Percentiles rank a stretch among this genome's conserved stretches.
Evolutionary conservation across 2,888 invertebrate genomes (phyloP).

Genomic region (Glaucopsyche alexis): DNA sequence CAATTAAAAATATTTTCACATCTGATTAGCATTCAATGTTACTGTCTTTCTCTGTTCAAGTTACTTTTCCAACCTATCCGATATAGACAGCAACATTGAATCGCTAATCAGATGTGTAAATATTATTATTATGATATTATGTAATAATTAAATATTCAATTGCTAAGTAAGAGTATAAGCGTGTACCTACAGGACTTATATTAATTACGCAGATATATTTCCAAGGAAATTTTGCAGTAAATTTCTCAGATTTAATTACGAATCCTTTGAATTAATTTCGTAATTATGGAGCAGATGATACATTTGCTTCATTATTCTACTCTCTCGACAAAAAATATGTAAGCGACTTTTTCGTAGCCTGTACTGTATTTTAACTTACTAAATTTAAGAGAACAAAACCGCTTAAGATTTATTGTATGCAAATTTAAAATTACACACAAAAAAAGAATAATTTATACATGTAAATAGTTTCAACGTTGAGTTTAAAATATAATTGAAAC

Average conservation of each 20-base stretch:
- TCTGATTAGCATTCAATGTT: too few species aligned
- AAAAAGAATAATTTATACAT: too few species aligned
- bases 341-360: neutral
- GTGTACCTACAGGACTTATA: neutral
- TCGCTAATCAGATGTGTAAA: neutral
- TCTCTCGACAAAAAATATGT: neutral
- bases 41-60: too few species aligned
- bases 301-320: neutral
- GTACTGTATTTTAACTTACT: neutral
- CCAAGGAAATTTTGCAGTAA: neutral
- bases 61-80: too few species aligned
- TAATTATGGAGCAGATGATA: slow-evolving; percentile 6
- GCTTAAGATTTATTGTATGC: too few species aligned
- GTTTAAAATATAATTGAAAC: too few species aligned
- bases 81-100: neutral
- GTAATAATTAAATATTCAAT: neutral
- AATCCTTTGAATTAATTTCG: slow-evolving; percentile 11
- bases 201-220: neutral
- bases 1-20: too few species aligned
- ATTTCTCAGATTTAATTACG: slow-evolving; percentile 3
- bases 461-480: too few species aligned
- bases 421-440: too few species aligned
- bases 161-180: neutral
- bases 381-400: too few species aligned
- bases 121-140: too few species aligned